Evolutionary conservation across 2,113 vertebrate genomes (phyloP), one percentile per base, ranked within the genome.

Genomic region (Plestiodon gilberti): DNA sequence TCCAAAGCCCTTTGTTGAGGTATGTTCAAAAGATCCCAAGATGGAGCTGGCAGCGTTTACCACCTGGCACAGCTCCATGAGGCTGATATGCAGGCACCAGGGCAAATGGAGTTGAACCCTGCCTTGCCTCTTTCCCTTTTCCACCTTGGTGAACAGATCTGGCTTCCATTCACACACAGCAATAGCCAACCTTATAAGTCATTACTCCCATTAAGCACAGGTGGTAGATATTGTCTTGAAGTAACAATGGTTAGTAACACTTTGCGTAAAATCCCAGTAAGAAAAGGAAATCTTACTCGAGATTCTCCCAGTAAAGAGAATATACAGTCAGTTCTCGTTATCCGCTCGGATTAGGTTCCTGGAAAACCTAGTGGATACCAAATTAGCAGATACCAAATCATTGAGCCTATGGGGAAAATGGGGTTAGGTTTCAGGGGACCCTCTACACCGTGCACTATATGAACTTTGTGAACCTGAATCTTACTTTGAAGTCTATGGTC

Each of bases 1-100:
- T 85, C 75, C 76, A 79, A 78, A 59, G 10, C 18, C 64, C 55
- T 79, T 70, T 86, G 65, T 40, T n/a, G 28, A 79, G 65, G 55
- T 52, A 61, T 86, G 84, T 79, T 79, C 65, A 86, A 79, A 71
- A 33, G 65, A 61, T 59, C 52, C 67, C 52, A 20, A 25, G 14
- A 30, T 35, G 22, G 64, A 77, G n/a, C n/a, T 18, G 55, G 75
- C 30, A 59, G 76, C 23, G 43, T 48, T 4, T 13, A 18, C n/a
- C 28, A n/a, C 23, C 7, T 57, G 74, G n/a, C 48, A 57, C 1
- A 40, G 23, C 6, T 40, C 64, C 33, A 57, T 15, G 67, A 82
- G 22, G 20, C 65, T 82, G 40, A 25, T 25, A 62, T n/a, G 40
- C 38, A 76, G 48, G 15, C 14, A 78, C 57, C 48, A 13, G 38